phyloP scores from a whole-genome alignment of 2,888 invertebrate species.

The Pomacea canaliculata region DNA sequence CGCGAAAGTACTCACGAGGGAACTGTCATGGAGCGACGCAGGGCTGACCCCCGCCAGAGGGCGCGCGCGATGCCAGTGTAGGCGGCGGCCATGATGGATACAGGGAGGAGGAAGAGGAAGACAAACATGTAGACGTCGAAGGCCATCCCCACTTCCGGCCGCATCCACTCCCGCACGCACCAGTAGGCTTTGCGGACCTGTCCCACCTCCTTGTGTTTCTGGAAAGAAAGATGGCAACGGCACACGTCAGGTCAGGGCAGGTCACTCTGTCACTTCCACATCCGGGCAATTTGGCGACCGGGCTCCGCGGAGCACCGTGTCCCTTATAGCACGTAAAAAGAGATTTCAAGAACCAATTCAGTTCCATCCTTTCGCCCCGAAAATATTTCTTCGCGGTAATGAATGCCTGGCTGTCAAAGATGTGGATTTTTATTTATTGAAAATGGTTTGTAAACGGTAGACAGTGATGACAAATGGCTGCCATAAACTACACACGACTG shows the following conservation, averaged over 20 bases:
- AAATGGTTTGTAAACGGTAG: too few species aligned
- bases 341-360: too few species aligned
- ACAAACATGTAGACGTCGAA: slow-evolving; percentile 78
- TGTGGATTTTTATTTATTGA: too few species aligned
- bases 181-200: slow-evolving; percentile 69
- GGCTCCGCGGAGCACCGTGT: too few species aligned
- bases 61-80: slow-evolving; percentile 78
- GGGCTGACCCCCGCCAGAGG: slow-evolving; percentile 77
- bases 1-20: slow-evolving; percentile 23
- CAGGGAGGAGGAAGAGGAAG: slow-evolving; percentile 76
- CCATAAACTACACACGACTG: too few species aligned
- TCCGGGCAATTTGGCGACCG: too few species aligned
- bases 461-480: too few species aligned
- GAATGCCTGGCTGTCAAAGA: too few species aligned
- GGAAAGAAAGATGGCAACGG: slow-evolving; percentile 8
- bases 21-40: slow-evolving; percentile 73
- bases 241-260: background rate
- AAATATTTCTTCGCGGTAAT: too few species aligned
- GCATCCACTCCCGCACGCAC: slow-evolving; percentile 74
- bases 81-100: slow-evolving; percentile 77
- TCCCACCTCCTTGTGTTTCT: slow-evolving; percentile 52
- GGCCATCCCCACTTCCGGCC: slow-evolving; percentile 48
- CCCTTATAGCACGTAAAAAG: too few species aligned
- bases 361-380: too few species aligned
- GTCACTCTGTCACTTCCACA: too few species aligned